Base-by-base conservation (phyloP, 2,797 vertebrate genomes). In the Poecile montanus region DNA sequence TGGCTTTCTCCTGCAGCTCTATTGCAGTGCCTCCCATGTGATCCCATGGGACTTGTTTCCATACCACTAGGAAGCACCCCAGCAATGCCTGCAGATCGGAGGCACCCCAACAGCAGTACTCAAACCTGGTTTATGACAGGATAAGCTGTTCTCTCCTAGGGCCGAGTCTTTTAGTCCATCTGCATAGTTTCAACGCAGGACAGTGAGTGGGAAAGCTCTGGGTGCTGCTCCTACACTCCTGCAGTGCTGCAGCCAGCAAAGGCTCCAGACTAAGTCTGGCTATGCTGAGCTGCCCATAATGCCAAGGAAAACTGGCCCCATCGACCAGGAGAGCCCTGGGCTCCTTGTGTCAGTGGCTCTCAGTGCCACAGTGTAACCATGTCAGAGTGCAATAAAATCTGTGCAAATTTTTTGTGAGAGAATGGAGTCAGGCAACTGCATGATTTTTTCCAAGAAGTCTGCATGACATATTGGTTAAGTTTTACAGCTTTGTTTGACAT, bases 221-320 rank as follows among this genome's bases (percentile, higher is more conserved):
- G n/a, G 6, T 10, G 3, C 47, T 56, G 80, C 32, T 58, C 20
- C 77, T n/a, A 11, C 14, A 1, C 8, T 32, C 27, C 29, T 16
- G 23, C 40, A 25, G 40, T 9, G 45, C 67, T 26, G 60, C 60
- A 68, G 45, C 29, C 85, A 63, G 70, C 66, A 40, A 61, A 72
- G 38, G 56, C 63, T 88, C 45, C 32, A 6, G 1, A 5, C 13
- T 7, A 18, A 13, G 22, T 15, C 65, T 63, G 75, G 22, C 48
- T 84, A 40, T 44, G 19, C 1, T 0, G 7, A 58, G 53, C 70
- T 51, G 44, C 48, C 47, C 10, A 0, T 0, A n/a, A 20, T 19
- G 51, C 51, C 40, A 38, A 54, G 53, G 22, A 75, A 51, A 92
- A 50, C 30, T 2, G 15, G 38, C 17, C 25, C 77, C 70, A 60